Evolutionary conservation across 2,888 invertebrate species (phyloP), one percentile per base, ranked within the genome.

Genomic region (Esperia sulphurella): DNA sequence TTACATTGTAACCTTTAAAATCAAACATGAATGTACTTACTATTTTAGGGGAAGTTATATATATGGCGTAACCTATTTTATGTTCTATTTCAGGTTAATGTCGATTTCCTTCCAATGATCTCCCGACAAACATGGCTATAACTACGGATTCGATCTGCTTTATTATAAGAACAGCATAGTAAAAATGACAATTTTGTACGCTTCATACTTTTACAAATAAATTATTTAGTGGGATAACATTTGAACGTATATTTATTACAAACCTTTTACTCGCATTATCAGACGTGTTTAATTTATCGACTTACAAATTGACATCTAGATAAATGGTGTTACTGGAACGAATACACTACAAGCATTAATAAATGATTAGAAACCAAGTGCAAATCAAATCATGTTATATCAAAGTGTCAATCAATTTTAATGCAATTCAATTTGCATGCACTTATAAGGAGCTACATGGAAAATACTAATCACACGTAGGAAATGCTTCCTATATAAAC

Each of bases 171-270:
- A 48, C 14, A 63, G 62, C 63, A 65, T 59, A 51, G 42, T 49
- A 55, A 61, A 63, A 61, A 54, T 55, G 59, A 57, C 58, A 62
- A 55, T 45, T 29, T 50, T 48, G 57, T 61, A 67, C 65, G 64
- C 61, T 66, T 68, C 54, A 56, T 54, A 59, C 53, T 58, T 58
- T 43, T 48, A 41, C 46, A 54, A 35, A 42, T 41, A 56, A 61
- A 50, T 59, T 63, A 61, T 58, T 57, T 59, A 61, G 65, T 71
- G 71, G 71, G 68, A 70, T 58, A 56, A 42, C 43, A 29, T 30
- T n/a, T 38, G 9, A 33, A 31, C 8, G 30, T 47, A 6, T 29
- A 43, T 52, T 46, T 43, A 9, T 31, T 31, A 31, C 8, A 31
- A 9, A 31, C 8, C 31, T 10, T 8, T 9, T 5, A 31, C 31